phyloP scores from a whole-genome alignment of 2,888 invertebrate species.

The Cheilosia soror region DNA sequence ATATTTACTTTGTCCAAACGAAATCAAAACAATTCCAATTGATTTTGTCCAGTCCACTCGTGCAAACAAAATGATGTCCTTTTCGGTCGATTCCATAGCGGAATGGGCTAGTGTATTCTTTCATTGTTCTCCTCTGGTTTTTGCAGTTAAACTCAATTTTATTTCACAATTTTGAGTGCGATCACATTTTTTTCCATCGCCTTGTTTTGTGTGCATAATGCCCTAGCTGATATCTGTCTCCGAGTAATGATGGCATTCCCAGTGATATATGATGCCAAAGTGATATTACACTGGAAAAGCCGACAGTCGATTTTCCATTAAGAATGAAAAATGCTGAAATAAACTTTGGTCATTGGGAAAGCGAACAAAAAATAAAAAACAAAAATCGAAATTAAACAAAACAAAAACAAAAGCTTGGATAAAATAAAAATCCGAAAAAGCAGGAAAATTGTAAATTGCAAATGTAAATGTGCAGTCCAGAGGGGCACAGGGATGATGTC shows the following conservation, averaged over 20 bases:
- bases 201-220: constrained; percentile 41
- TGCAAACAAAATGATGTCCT: constrained; percentile 73
- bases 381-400: constrained; percentile 33
- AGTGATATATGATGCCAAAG: constrained; percentile 69
- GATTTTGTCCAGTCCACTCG: constrained; percentile 68
- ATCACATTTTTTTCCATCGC: neutral
- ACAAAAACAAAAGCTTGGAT: constrained; percentile 16
- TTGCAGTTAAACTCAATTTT: constrained; percentile 52
- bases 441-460: constrained; percentile 62
- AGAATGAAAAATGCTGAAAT: constrained; percentile 74
- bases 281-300: constrained; percentile 69
- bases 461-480: constrained; percentile 22
- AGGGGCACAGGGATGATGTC: constrained; percentile 12
- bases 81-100: constrained; percentile 35
- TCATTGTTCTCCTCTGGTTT: constrained; percentile 25
- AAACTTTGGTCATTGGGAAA: constrained; percentile 55
- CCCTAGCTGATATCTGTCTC: constrained; percentile 63
- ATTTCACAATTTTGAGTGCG: constrained; percentile 65
- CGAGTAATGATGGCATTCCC: constrained; percentile 70
- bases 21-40: constrained; percentile 75
- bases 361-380: constrained; percentile 5
- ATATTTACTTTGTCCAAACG: constrained; percentile 74
- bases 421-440: constrained; percentile 5
- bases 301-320: constrained; percentile 71
- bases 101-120: neutral